Evolutionary conservation across 2,888 invertebrate genomes (phyloP).

Genomic region (Mesopsocus fuscifrons): DNA sequence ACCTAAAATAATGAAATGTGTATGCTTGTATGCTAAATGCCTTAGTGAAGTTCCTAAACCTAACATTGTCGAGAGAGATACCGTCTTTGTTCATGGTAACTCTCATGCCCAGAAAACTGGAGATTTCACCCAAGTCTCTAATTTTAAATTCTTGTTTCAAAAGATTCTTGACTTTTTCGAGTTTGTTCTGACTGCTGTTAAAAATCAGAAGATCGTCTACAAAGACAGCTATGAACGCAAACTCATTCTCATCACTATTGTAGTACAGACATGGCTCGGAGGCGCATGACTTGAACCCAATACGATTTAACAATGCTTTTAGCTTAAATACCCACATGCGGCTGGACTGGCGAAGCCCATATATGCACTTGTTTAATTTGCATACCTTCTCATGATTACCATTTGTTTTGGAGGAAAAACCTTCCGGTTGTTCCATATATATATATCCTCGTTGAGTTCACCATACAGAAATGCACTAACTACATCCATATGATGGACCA

Average conservation of each 20-base stretch:
- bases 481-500: constrained; percentile 19
- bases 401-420: constrained; percentile 10
- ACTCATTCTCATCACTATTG: constrained; percentile 11
- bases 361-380: constrained; percentile 15
- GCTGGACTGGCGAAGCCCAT: constrained; percentile 16
- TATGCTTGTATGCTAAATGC: no score
- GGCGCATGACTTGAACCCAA: constrained; percentile 13
- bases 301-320: constrained; percentile 11
- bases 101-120: neutral
- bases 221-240: constrained; percentile 14
- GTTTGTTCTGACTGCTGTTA: constrained; percentile 9
- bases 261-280: constrained; percentile 15
- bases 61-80: no score
- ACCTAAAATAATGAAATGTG: no score
- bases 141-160: neutral
- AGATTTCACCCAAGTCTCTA: neutral
- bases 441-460: constrained; percentile 18
- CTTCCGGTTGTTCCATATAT: constrained; percentile 17
- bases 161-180: constrained; percentile 11
- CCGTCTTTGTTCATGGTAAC: neutral
- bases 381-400: constrained; percentile 12
- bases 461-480: constrained; percentile 19
- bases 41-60: no score
- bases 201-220: constrained; percentile 16
- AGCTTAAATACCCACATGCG: constrained; percentile 15